phyloP scores from a whole-genome alignment of 2,113 vertebrate genomes.

The Solea senegalensis region DNA sequence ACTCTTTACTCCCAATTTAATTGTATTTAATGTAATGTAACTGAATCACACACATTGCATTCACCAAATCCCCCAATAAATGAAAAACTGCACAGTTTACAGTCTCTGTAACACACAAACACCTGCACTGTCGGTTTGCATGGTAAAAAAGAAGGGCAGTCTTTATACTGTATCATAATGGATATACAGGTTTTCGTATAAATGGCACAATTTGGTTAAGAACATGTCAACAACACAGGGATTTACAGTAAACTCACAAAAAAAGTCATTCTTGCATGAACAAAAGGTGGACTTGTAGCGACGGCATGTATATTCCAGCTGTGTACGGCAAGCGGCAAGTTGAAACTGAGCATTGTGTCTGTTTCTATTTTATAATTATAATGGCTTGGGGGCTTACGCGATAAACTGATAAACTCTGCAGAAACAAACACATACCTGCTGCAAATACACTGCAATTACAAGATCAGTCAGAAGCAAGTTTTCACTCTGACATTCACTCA shows the following conservation, averaged over 20 bases:
- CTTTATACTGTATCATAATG: neutral
- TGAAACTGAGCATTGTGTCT: slow-evolving; percentile 8
- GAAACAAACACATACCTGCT: slow-evolving; percentile 45
- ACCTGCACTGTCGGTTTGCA: neutral
- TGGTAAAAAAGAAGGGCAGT: neutral
- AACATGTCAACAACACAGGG: slow-evolving; percentile 4
- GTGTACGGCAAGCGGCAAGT: neutral
- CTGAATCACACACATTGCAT: no score
- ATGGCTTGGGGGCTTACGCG: slow-evolving; percentile 35
- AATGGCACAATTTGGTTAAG: neutral
- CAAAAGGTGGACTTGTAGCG: neutral
- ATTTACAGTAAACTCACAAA: slow-evolving; percentile 7
- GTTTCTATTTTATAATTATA: slow-evolving; percentile 31
- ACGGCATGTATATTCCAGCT: neutral
- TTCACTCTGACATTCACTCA: slow-evolving; percentile 42
- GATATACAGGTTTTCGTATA: neutral
- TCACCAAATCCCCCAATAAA: no score
- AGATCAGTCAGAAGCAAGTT: slow-evolving; percentile 54
- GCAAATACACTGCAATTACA: slow-evolving; percentile 59
- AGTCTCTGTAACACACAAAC: neutral
- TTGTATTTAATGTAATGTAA: no score
- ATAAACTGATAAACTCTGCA: slow-evolving; percentile 21
- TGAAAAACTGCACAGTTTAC: neutral
- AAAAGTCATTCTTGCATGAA: neutral
- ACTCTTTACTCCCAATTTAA: no score